Evolutionary conservation across 1,140 invertebrate genomes (phyloP).

Genomic region (Tribolium castaneum): DNA sequence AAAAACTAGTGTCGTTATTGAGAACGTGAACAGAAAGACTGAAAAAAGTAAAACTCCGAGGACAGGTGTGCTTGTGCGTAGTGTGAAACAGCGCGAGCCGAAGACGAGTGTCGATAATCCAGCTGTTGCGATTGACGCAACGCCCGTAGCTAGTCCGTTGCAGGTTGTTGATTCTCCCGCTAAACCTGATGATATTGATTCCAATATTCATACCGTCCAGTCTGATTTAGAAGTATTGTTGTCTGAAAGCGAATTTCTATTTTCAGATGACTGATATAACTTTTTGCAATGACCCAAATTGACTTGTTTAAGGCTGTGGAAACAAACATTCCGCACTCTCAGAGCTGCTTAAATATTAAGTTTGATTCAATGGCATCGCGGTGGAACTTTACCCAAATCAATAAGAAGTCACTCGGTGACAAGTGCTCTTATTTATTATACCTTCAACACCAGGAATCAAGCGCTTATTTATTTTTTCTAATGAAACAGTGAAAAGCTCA

Average conservation of each 20-base stretch:
- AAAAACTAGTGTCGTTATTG: constrained; percentile 65
- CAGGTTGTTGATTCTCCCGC: constrained; percentile 44
- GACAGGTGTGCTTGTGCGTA: constrained; percentile 67
- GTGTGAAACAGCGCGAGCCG: constrained; percentile 59
- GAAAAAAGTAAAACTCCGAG: constrained; percentile 58
- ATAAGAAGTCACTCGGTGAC: not conserved
- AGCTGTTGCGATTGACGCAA: constrained; percentile 14
- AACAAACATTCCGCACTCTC: constrained; percentile 53
- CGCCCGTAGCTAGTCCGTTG: constrained; percentile 45
- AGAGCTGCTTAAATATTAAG: constrained; percentile 43
- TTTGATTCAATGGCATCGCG: constrained; percentile 1
- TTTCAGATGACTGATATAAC: constrained; percentile 68
- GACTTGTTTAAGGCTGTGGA: constrained; percentile 54
- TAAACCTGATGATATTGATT: constrained; percentile 62
- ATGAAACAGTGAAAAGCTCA: not conserved
- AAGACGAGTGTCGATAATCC: constrained; percentile 32
- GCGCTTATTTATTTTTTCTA: not conserved
- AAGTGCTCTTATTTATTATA: constrained; percentile 2
- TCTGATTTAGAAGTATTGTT: constrained; percentile 73
- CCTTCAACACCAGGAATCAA: constrained; percentile 8
- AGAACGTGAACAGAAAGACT: constrained; percentile 42
- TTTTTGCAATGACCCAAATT: constrained; percentile 35
- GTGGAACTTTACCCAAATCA: constrained; percentile 1
- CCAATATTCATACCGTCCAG: constrained; percentile 72
- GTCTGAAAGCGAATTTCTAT: constrained; percentile 72